Evolutionary conservation across 2,888 invertebrate genomes (phyloP).

Genomic region (Epinotia bilunana): DNA sequence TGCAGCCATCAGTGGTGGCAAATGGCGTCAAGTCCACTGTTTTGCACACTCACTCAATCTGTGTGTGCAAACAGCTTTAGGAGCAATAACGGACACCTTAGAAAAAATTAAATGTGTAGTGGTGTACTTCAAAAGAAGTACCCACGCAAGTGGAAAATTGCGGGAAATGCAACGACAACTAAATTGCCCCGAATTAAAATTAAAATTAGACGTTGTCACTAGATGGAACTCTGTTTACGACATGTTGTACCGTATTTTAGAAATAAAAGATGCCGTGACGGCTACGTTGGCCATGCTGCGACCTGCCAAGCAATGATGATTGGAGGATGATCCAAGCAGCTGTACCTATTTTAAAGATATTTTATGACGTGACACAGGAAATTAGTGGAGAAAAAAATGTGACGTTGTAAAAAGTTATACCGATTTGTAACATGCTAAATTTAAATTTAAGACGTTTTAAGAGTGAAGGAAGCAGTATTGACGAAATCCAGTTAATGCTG

Average conservation of each 20-base stretch:
- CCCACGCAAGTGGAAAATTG: slow-evolving; percentile 26
- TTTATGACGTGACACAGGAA: slow-evolving; percentile 32
- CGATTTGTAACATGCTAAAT: slow-evolving; percentile 22
- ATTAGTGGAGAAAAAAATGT: slow-evolving; percentile 40
- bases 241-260: slow-evolving; percentile 36
- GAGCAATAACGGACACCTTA: slow-evolving; percentile 11
- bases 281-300: slow-evolving; percentile 37
- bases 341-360: slow-evolving; percentile 39
- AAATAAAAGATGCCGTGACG: slow-evolving; percentile 41
- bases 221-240: slow-evolving; percentile 42
- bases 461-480: not conserved
- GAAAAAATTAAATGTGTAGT: slow-evolving; percentile 28
- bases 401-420: slow-evolving; percentile 36
- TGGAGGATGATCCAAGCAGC: slow-evolving; percentile 37
- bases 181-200: slow-evolving; percentile 13
- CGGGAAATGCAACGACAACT: slow-evolving; percentile 31
- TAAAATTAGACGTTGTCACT: slow-evolving; percentile 32
- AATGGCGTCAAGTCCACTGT: slow-evolving; percentile 42
- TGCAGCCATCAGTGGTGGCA: slow-evolving; percentile 36
- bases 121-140: slow-evolving; percentile 32
- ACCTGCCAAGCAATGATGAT: slow-evolving; percentile 24
- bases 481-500: not conserved
- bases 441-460: slow-evolving; percentile 1
- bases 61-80: slow-evolving; percentile 21
- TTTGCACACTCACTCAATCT: slow-evolving; percentile 38